Evolutionary conservation across 2,888 invertebrate genomes (phyloP), one percentile per base, ranked within the genome.

Genomic region (Pycnomerus fuliginosus): DNA sequence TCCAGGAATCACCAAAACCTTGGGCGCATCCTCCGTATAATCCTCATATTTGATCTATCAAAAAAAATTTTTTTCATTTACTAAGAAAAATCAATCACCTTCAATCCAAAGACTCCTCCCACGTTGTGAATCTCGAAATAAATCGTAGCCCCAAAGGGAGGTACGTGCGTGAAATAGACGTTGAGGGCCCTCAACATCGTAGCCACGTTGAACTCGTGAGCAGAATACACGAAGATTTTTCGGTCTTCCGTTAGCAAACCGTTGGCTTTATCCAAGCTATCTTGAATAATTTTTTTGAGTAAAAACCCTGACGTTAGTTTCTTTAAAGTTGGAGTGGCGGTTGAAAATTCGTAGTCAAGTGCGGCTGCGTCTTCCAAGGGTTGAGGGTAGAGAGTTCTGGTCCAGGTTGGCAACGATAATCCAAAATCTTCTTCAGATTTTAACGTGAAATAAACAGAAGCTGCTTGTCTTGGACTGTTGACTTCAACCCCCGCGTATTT

Each of bases 351-450:
- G 41, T 76, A 75, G 2, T 30, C 30, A 11, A 72, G 64, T 3
- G 71, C 53, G 15, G 65, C 50, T 0, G 68, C 61, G 22, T 64
- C 65, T 16, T 68, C 59, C 8, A 64, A 49, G 14, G 74, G 67
- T 35, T 64, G 39, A 3, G 67, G 68, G 42, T 67, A 70, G 16
- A 74, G 60, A 8, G 56, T 53, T 3, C 54, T 43, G 0, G 72
- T 65, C 76, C 76, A 76, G n/a, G 60, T 51, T 1, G 76, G 76
- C 13, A 75, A 52, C 2, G 59, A 43, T 8, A 73, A 49, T 25
- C 69, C 67, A 50, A 66, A 52, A 8, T 64, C 65, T 36, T 56
- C 53, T 10, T 48, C 33, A 7, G 56, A 53, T 12, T 55, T 55
- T 1, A 42, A 12, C 10, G 34, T 23, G 3, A 42, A 17, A 17